phyloP scores from a whole-genome alignment of 2,888 invertebrate genomes.

The Chloroclystis v-ata region DNA sequence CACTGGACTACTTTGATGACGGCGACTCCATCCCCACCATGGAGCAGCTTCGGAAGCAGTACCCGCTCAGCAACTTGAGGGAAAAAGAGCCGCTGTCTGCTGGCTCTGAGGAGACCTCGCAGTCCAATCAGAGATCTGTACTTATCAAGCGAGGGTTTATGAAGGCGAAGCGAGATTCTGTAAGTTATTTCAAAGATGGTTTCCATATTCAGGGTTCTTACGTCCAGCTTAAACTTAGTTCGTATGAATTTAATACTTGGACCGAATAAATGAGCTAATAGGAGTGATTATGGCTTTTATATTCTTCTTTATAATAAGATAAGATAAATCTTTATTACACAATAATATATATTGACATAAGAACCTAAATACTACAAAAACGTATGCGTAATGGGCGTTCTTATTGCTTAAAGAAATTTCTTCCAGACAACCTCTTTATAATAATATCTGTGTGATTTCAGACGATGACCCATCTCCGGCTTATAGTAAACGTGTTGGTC shows the following conservation, averaged over 20 bases:
- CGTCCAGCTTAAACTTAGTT: too few species aligned
- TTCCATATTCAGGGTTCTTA: background rate
- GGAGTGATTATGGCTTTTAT: too few species aligned
- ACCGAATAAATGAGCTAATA: too few species aligned
- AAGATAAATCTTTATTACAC: too few species aligned
- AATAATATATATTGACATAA: too few species aligned
- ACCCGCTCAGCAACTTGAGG: constrained; percentile 70
- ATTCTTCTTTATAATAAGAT: too few species aligned
- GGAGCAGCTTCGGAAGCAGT: constrained; percentile 76
- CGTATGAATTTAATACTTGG: too few species aligned
- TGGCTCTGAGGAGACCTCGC: constrained; percentile 82
- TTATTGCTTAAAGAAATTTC: too few species aligned
- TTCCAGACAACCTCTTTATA: too few species aligned
- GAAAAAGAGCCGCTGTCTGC: constrained; percentile 55
- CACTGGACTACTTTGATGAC: constrained; percentile 83
- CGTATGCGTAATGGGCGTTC: too few species aligned
- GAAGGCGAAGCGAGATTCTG: constrained; percentile 85
- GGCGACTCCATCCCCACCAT: constrained; percentile 74
- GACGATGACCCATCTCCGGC: constrained; percentile 87
- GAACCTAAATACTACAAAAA: too few species aligned
- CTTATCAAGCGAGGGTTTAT: constrained; percentile 84
- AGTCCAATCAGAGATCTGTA: constrained; percentile 83
- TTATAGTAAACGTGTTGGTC: constrained; percentile 85
- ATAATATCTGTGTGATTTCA: constrained; percentile 45
- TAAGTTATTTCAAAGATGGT: constrained; percentile 44